Evolutionary conservation across 2,797 vertebrate genomes (phyloP).

Genomic region (Crotalus adamanteus): DNA sequence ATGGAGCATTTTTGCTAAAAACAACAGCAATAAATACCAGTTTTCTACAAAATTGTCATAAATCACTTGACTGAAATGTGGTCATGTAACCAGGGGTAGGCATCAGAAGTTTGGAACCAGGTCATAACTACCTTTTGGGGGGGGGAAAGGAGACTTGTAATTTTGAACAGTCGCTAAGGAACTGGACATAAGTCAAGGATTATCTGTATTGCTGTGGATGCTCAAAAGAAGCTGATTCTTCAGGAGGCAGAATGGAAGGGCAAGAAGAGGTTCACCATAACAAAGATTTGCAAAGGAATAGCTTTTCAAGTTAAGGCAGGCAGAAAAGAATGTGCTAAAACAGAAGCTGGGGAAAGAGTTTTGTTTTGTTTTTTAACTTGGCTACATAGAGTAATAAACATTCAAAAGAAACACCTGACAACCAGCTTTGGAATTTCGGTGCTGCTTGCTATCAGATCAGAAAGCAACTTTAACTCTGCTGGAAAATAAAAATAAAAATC

Average conservation of each 20-base stretch:
- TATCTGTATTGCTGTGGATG: background rate
- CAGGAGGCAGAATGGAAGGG: background rate
- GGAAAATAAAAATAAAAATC: slow-evolving; percentile 52
- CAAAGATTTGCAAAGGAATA: background rate
- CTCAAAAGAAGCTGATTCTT: background rate
- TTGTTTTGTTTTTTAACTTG: background rate
- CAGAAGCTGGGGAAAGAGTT: background rate
- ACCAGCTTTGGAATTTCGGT: background rate
- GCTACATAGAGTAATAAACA: background rate
- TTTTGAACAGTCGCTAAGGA: background rate
- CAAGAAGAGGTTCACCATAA: background rate
- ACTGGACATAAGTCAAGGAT: background rate
- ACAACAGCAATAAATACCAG: background rate
- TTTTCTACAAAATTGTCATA: background rate
- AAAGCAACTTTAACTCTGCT: slow-evolving; percentile 62
- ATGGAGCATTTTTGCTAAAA: background rate
- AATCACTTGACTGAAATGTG: background rate
- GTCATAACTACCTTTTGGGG: background rate
- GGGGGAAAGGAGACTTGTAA: background rate
- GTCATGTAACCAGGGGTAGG: background rate
- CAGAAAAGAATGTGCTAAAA: background rate
- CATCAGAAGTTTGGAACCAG: background rate
- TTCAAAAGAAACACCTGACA: background rate
- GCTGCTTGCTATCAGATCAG: slow-evolving; percentile 58
- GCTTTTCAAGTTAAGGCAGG: background rate